Evolutionary conservation across 2,113 vertebrate species (phyloP).

Genomic region (Stigmatopora nigra): DNA sequence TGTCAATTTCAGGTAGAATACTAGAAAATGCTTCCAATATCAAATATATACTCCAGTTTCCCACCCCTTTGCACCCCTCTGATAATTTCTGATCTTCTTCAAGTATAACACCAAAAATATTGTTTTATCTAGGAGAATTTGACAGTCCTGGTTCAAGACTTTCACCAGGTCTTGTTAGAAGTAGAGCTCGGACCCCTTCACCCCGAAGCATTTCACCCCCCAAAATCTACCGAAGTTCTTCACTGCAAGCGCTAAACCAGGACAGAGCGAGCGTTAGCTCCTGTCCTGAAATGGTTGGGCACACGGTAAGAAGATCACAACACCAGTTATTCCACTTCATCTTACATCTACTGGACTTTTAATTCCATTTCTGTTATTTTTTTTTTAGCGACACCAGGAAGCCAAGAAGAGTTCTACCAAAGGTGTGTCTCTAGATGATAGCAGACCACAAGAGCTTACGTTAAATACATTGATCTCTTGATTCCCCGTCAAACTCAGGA

Average conservation of each 20-base stretch:
- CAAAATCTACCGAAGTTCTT: slow-evolving; percentile 29
- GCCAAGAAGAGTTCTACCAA: slow-evolving; percentile 58
- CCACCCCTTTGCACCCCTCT: not conserved
- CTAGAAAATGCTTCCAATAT: not conserved
- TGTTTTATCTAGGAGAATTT: slow-evolving; percentile 22
- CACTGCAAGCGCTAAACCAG: slow-evolving; percentile 17
- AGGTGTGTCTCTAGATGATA: slow-evolving; percentile 47
- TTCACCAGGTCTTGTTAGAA: slow-evolving; percentile 19
- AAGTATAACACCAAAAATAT: not conserved
- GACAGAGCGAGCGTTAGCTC: slow-evolving; percentile 54
- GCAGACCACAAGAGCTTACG: not conserved
- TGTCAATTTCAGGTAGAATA: slow-evolving; percentile 31
- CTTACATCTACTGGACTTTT: not conserved
- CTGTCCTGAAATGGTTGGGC: slow-evolving; percentile 69
- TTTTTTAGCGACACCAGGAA: slow-evolving; percentile 59
- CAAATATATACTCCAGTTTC: not conserved
- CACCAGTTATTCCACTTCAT: not conserved
- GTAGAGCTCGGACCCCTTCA: slow-evolving; percentile 10
- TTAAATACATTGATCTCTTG: not conserved
- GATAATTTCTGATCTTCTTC: not conserved
- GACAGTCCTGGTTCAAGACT: slow-evolving; percentile 22
- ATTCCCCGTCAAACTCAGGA: slow-evolving; percentile 41
- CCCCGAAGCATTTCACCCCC: slow-evolving; percentile 36
- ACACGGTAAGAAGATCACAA: slow-evolving; percentile 42
- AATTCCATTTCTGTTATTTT: not conserved